Evolutionary conservation across 1,140 invertebrate genomes (phyloP).

Genomic region (Olivierus martensii): DNA sequence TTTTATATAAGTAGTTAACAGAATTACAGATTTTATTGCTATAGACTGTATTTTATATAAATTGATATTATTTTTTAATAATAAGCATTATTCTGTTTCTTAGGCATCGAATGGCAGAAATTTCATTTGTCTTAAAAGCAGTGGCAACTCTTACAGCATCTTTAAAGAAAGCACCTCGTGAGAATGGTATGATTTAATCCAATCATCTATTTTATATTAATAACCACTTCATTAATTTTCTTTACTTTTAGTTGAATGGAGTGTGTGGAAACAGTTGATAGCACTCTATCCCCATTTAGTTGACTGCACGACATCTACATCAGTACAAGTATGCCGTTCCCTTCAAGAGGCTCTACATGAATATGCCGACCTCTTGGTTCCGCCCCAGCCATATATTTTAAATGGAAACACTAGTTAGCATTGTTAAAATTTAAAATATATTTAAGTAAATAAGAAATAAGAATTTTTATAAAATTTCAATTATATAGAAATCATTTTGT

Average conservation of each 20-base stretch:
- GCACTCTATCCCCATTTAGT: slow-evolving; percentile 79
- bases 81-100: no score
- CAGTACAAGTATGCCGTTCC: slow-evolving; percentile 61
- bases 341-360: slow-evolving; percentile 73
- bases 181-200: slow-evolving; percentile 50
- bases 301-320: slow-evolving; percentile 64
- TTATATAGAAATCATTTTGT: no score
- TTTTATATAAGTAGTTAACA: no score
- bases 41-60: no score
- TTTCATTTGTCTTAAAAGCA: slow-evolving; percentile 92
- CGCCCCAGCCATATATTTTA: slow-evolving; percentile 26
- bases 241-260: slow-evolving; percentile 51
- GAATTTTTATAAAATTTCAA: no score
- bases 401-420: no score
- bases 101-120: slow-evolving; percentile 86
- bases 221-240: no score
- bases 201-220: no score
- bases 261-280: slow-evolving; percentile 85
- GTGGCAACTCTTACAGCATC: slow-evolving; percentile 81
- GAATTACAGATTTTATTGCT: no score
- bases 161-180: slow-evolving; percentile 75
- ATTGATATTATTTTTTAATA: no score
- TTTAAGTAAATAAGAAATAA: no score
- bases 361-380: slow-evolving; percentile 68
- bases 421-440: no score